phyloP scores from a whole-genome alignment of 2,797 vertebrate species.

The Hippopotamyrus pictus region DNA sequence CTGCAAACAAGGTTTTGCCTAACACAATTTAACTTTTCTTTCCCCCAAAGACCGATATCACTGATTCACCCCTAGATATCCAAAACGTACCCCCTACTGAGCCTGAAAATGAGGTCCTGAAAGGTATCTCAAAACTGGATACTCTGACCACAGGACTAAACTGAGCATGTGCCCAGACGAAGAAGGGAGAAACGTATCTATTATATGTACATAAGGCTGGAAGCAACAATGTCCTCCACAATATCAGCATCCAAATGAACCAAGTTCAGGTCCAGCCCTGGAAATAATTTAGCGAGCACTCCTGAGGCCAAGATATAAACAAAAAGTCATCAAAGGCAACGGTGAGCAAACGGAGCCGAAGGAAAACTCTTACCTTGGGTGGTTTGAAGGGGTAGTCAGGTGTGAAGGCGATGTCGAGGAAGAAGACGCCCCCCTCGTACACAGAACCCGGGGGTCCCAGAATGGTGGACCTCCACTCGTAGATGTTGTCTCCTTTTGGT shows the following conservation, averaged over 20 bases:
- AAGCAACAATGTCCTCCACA: not conserved
- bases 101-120: not conserved
- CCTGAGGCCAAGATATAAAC: not conserved
- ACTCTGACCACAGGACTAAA: not conserved
- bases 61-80: not conserved
- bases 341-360: not conserved
- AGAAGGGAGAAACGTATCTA: not conserved
- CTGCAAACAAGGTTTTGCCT: not conserved
- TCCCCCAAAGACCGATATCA: not conserved
- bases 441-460: conserved; percentile 80
- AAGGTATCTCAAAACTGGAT: not conserved
- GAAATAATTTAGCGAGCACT: not conserved
- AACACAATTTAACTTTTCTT: not conserved
- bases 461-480: conserved; percentile 82
- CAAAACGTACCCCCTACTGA: not conserved
- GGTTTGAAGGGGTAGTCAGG: conserved; percentile 86
- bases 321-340: not conserved
- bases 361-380: conserved; percentile 66
- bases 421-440: conserved; percentile 82
- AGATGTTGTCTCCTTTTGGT: conserved; percentile 83
- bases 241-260: not conserved
- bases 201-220: not conserved
- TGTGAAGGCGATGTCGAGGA: conserved; percentile 81
- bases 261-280: not conserved
- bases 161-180: not conserved